A percentile compares a stretch with the other conserved stretches of the same genome.
These are phyloP conservation scores for Notechis scutatus DNA, from an alignment of 2,113 vertebrate genomes.

Conservation along the genomic window DNA sequence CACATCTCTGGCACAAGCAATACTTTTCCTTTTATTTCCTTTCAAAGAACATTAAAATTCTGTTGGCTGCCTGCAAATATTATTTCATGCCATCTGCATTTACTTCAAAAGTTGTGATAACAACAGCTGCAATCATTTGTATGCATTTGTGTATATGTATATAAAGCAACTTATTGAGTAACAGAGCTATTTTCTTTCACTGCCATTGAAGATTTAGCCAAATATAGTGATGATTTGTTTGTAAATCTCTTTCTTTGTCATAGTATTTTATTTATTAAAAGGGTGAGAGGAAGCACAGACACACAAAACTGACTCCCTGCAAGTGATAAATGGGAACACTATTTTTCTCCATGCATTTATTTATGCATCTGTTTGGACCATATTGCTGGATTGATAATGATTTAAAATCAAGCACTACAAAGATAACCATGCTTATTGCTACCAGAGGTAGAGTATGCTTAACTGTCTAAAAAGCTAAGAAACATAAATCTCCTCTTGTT, in stretches of 20 bases:
- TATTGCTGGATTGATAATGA: conserved; percentile 27
- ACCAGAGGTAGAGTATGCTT: not conserved
- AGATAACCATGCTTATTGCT: conserved; percentile 24
- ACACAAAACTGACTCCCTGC: conserved; percentile 55
- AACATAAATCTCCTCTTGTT: not conserved
- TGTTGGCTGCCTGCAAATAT: conserved; percentile 76
- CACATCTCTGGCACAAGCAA: conserved; percentile 53
- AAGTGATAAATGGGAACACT: conserved; percentile 46
- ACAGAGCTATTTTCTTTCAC: conserved; percentile 59
- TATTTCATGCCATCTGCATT: conserved; percentile 77
- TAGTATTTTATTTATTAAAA: conserved; percentile 69
- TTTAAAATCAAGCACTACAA: conserved; percentile 16
- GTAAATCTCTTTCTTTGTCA: conserved; percentile 61
- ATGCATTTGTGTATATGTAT: conserved; percentile 59
- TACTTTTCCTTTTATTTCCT: conserved; percentile 66
- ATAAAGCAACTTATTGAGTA: conserved; percentile 50
- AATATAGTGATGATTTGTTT: conserved; percentile 68
- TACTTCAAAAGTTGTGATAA: conserved; percentile 65
- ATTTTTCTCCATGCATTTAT: conserved; percentile 46
- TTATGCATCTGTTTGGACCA: conserved; percentile 17
- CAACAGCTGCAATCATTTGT: conserved; percentile 73
- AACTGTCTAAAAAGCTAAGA: conserved; percentile 16
- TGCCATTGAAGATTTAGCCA: conserved; percentile 48
- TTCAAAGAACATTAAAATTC: conserved; percentile 75
- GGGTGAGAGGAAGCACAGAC: conserved; percentile 55